Evolutionary conservation across 2,888 invertebrate species (phyloP), one percentile per base, ranked within the genome.

Genomic region (Dione vanillae): DNA sequence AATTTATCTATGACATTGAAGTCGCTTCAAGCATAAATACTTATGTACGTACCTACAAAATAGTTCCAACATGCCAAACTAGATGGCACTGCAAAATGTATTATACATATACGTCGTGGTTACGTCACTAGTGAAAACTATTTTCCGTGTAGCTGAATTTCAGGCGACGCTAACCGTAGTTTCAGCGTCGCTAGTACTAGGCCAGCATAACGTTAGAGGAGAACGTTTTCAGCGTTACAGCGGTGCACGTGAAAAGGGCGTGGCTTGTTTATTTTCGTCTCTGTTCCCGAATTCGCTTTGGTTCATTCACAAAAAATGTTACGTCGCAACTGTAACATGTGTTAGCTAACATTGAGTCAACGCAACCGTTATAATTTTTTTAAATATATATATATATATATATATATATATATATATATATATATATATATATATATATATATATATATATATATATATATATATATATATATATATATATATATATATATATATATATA

Each of bases 151-250:
- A 54, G 16, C 66, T 70, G 68, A 73, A 73, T 80, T 81, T 81
- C 80, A 81, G 82, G 77, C 85, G 86, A 81, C 87, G 87, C 84
- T 85, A 86, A 85, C 87, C 83, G 85, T 87, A 82, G 83, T 85
- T 84, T 85, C 83, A 84, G 89, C 91, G 89, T 86, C 89, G 83
- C 67, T 71, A 62, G 65, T 75, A 77, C 76, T 68, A 76, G 77
- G 77, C 65, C 45, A 52, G 69, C 74, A 79, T 75, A 62, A 67
- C 35, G n/a, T 65, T 65, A 56, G 16, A 67, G 70, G 73, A 74
- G 64, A 56, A 49, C 43, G 56, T 52, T 79, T 78, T 78, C 78
- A 79, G 77, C 71, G 54, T 71, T 73, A 71, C 73, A 73, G 72
- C 49, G 19, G 16, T 69, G 70, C 19, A 61, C 19, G 43, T 73